Evolutionary conservation across 1,140 invertebrate species (phyloP), one percentile per base, ranked within the genome.

Genomic region (Mactra quadrangularis): DNA sequence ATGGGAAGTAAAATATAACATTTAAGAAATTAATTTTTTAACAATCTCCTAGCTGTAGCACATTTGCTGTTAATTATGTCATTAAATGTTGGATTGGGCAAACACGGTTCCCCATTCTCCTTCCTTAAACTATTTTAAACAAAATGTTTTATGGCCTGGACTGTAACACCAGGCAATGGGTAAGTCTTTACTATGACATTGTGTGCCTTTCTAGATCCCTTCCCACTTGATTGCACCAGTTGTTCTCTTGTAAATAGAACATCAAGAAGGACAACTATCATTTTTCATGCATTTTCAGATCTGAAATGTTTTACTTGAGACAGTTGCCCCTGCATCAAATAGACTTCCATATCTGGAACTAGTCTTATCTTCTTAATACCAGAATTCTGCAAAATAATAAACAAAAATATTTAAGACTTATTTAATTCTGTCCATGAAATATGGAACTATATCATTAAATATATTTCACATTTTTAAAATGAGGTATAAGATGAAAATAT

Each of bases 11-110:
- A 41, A 41, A 41, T 41, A 41, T 41, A 41, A 41, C 6, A 6
- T 15, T 15, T 41, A 41, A n/a, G n/a, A 15, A 41, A 41, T n/a
- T n/a, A n/a, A 70, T 31, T 29, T 25, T 53, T 75, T 25, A 75
- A 45, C 19, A 38, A 22, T 33, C 74, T 77, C 17, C 59, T 47
- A 13, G 74, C 74, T 27, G 74, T 77, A 29, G 74, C 74, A 77
- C 74, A 77, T 64, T 77, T 77, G 25, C 59, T 77, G 45, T 77
- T 77, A 19, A 77, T 77, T n/a, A 77, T 41, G 27, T 77, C 74
- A 64, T 77, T 77, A n/a, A 77, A 77, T 13, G 19, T 45, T 50
- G 74, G 19, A 33, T 77, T 59, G 3, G 53, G 27, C 15, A 76
- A 31, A 25, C 71, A 75, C 13, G 71, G 35, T 15, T n/a, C n/a